Evolutionary conservation across 2,113 vertebrate genomes (phyloP).

Genomic region (Lipotes vexillifer): DNA sequence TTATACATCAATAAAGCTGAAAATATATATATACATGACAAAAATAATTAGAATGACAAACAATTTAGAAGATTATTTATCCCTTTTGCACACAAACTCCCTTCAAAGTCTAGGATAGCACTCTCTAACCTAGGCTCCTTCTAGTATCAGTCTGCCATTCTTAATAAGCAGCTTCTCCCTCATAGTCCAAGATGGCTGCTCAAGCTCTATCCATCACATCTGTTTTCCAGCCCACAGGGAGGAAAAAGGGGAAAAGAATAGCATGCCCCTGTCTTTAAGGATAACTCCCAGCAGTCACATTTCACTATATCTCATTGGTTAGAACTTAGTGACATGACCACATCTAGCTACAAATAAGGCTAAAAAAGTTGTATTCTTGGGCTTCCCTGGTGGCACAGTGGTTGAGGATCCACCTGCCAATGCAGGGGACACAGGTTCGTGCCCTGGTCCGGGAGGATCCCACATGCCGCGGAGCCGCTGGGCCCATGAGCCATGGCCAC

Average conservation of each 20-base stretch:
- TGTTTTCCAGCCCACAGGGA: neutral
- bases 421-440: too few species aligned
- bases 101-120: neutral
- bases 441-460: too few species aligned
- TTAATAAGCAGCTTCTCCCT: neutral
- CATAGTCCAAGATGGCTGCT: neutral
- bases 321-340: neutral
- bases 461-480: too few species aligned
- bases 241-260: neutral
- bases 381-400: too few species aligned
- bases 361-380: neutral
- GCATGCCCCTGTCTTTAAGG: neutral
- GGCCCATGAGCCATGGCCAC: too few species aligned
- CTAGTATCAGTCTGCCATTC: neutral
- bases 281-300: neutral
- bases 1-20: neutral
- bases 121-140: neutral
- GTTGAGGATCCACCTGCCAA: too few species aligned
- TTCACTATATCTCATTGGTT: neutral
- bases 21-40: neutral
- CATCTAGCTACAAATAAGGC: neutral
- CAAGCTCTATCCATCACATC: neutral
- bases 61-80: constrained; percentile 2
- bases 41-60: neutral
- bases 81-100: neutral